Evolutionary conservation across 2,797 vertebrate species (phyloP).

Genomic region (Momotus momota): DNA sequence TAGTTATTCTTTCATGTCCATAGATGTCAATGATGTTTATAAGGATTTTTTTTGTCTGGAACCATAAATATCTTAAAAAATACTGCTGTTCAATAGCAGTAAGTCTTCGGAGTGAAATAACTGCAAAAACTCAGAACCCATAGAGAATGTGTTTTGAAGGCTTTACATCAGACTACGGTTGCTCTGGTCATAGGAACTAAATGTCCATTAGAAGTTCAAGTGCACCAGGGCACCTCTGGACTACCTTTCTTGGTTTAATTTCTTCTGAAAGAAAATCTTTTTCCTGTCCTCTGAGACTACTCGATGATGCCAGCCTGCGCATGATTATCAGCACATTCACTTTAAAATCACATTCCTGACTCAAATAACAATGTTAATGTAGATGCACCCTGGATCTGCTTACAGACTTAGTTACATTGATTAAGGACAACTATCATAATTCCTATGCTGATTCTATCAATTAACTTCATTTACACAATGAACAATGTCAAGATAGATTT

Average conservation of each 20-base stretch:
- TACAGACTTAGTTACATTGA: neutral
- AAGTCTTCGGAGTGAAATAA: neutral
- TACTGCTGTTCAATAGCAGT: neutral
- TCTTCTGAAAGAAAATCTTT: neutral
- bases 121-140: neutral
- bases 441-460: neutral
- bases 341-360: neutral
- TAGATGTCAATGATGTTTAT: neutral
- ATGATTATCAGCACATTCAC: neutral
- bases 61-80: neutral
- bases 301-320: neutral
- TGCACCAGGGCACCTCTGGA: neutral
- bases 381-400: neutral
- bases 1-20: neutral
- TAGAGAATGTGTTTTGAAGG: neutral
- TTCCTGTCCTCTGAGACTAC: neutral
- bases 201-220: neutral
- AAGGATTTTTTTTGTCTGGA: neutral
- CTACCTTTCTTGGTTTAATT: neutral
- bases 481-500: neutral
- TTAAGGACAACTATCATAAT: neutral
- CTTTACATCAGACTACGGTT: neutral
- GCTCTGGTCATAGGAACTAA: neutral
- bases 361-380: neutral
- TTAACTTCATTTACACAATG: neutral